Evolutionary conservation across 2,888 invertebrate species (phyloP).

Genomic region (Catocala fraxini): DNA sequence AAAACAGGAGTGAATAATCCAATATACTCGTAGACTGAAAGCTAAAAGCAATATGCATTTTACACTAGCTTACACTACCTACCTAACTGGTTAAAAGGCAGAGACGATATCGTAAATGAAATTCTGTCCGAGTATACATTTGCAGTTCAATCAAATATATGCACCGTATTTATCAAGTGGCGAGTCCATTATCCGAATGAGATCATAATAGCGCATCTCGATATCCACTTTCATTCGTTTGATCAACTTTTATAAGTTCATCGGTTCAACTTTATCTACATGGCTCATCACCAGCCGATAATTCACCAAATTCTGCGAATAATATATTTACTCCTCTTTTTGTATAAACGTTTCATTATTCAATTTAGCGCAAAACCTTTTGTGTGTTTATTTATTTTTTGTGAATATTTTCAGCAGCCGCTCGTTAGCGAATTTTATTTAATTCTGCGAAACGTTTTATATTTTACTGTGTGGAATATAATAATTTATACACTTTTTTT

Average conservation of each 20-base stretch:
- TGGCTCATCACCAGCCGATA: neutral
- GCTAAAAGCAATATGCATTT: neutral
- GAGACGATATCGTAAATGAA: neutral
- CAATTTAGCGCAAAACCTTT: neutral
- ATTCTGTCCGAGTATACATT: constrained; percentile 13
- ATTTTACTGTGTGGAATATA: too few relatives aligned
- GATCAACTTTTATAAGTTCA: constrained; percentile 13
- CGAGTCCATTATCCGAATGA: constrained; percentile 35
- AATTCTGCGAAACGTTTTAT: too few relatives aligned
- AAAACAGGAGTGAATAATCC: neutral
- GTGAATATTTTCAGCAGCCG: neutral
- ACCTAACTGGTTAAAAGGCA: neutral
- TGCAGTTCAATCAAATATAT: constrained; percentile 23
- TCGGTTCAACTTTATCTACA: neutral
- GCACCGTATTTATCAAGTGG: constrained; percentile 15
- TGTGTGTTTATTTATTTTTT: constrained; percentile 1
- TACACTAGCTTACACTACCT: neutral
- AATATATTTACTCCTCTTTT: neutral
- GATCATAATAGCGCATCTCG: constrained; percentile 22
- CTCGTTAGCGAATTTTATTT: neutral
- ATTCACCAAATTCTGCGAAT: neutral
- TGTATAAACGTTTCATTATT: neutral
- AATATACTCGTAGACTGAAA: neutral
- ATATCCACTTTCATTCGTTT: constrained; percentile 27
- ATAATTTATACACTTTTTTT: too few relatives aligned